Evolutionary conservation across 2,797 vertebrate species (phyloP), one percentile per base, ranked within the genome.

Genomic region (Distichodus sexfasciatus): DNA sequence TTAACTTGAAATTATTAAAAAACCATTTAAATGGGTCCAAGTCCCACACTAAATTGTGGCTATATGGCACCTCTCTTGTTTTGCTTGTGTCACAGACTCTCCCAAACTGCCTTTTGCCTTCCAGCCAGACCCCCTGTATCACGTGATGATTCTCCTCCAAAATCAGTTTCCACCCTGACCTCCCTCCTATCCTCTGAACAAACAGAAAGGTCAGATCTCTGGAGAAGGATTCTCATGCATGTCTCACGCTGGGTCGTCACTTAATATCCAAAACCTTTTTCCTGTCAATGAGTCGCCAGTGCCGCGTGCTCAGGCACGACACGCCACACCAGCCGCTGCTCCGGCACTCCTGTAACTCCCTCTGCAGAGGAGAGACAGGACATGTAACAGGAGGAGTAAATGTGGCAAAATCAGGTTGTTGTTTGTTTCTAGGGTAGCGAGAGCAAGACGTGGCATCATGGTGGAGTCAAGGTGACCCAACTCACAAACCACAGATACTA

Each of bases 191-290:
- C 85, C 80, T 86, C 85, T 87, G 85, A 82, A 81, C 88, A 85
- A 84, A 87, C 85, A 87, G 89, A 92, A 92, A 93, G 90, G 91
- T 92, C 91, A 93, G 80, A 89, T 87, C 87, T 90, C 86, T 87
- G 84, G 89, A 88, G 90, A 88, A 88, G 88, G 90, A 92, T 89
- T 91, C 89, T 83, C 85, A 87, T 84, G 86, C 80, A 36, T 78
- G 85, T 86, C 85, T 82, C 90, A 92, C 75, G 90, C 91, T 92
- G 91, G 77, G 89, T 90, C 84, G 87, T 90, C 90, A 90, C 89
- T 91, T 92, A 84, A 90, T 92, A 87, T 88, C 82, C 85, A 76
- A 84, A 91, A 88, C 90, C 86, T 84, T 88, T 90, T 90, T 83
- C n/a, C 80, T 85, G 87, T 90, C 88, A 90, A 67, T 72, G 81